Evolutionary conservation across 2,888 invertebrate species (phyloP), one percentile per base, ranked within the genome.

Genomic region (Polydrusus cervinus): DNA sequence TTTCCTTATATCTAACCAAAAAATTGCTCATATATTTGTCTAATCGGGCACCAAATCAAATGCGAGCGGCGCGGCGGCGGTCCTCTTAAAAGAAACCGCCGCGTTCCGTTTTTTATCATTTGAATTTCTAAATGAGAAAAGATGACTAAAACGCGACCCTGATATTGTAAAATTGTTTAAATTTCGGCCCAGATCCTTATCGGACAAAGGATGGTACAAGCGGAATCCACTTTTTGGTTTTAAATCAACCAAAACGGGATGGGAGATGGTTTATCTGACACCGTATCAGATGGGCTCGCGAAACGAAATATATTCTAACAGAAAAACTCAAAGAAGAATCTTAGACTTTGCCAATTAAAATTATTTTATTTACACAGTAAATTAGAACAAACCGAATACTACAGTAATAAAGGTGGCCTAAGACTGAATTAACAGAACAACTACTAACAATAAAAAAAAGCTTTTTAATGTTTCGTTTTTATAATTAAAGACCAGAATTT

Each of bases 11-110:
- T 76, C 73, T 60, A 70, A 47, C 76, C 70, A 60, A 66, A 76
- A 73, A 64, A 38, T 71, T 74, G 68, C 76, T 73, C 76, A 76
- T 76, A 73, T 76, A 73, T 76, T 61, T 60, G 76, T 51, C 65
- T 80, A 80, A 81, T 81, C 81, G 80, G 75, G 67, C 79, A 74
- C 76, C 71, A 74, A 79, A 81, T 80, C 80, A 81, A 79, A 79
- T n/a, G 78, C 78, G 68, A 78, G 79, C 79, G 78, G 78, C 78
- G 65, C 49, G 61, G 65, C 49, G 61, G 66, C 68, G 77, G 70
- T 61, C 67, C 64, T 57, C 51, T 71, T 74, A 71, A 62, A 74
- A 74, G 77, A 73, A 66, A 57, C 72, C 66, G 73, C 60, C 66
- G 40, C 14, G 69, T 79, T 79, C 75, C 77, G 79, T 80, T 76